A percentile compares a stretch with the other conserved stretches of the same genome.
Conservation (phyloP, 2,797 vertebrate species). For the Sandelia bainsii region DNA sequence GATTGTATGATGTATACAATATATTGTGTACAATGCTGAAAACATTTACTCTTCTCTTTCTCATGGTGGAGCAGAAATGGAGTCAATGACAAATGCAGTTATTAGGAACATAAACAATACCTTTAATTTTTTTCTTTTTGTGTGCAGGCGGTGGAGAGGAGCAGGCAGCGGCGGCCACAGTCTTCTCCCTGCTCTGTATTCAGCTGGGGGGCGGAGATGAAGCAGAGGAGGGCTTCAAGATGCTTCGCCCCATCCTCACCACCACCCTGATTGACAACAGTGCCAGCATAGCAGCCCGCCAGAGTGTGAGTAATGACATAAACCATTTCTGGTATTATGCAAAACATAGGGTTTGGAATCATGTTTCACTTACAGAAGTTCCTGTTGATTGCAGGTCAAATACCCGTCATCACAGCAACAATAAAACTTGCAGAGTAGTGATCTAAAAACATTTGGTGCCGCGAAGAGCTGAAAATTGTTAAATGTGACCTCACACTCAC, state of each 20-base stretch:
- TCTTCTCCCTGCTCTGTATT: conserved; percentile 91
- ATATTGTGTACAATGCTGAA: no score
- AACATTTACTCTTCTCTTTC: background rate
- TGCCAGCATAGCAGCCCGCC: conserved; percentile 87
- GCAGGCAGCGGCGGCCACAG: conserved; percentile 88
- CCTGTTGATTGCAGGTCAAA: background rate
- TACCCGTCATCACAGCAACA: background rate
- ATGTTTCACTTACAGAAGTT: no score
- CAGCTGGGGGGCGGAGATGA: conserved; percentile 92
- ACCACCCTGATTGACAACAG: conserved; percentile 86
- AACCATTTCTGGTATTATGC: background rate
- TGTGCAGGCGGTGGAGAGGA: conserved; percentile 91
- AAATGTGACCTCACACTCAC: background rate
- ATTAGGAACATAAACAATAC: background rate
- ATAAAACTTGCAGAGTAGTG: background rate
- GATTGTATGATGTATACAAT: background rate
- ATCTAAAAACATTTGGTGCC: background rate
- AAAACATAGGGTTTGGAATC: background rate
- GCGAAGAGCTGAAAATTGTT: background rate
- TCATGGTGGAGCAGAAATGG: conserved; percentile 83
- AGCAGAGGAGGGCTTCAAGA: conserved; percentile 90
- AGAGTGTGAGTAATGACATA: conserved; percentile 87
- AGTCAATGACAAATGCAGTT: conserved; percentile 72
- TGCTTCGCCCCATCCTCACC: conserved; percentile 88
- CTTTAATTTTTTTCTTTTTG: background rate